Base-by-base conservation (phyloP, 2,888 invertebrate species). In the Morpho helenor region DNA sequence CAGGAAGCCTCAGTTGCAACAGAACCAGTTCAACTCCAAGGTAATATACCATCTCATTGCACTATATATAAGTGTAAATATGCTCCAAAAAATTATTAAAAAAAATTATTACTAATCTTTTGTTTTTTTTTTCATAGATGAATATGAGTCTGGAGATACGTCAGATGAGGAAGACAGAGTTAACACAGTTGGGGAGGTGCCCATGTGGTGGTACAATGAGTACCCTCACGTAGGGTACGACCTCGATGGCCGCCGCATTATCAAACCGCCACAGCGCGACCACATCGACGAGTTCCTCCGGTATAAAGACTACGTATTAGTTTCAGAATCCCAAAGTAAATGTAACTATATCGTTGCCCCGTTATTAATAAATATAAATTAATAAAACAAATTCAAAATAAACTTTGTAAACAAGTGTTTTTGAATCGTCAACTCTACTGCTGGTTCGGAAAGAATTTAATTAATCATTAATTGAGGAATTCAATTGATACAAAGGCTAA, bases 151-250 rank as follows among this genome's bases (percentile, higher is more conserved):
- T 3, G 92, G 94, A 31, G 98, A 98, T 84, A 96, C 97, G 7
- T 98, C 98, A 0, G 98, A 98, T 80, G 98, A 98, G 84, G 98
- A 98, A 81, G 97, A 97, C 74, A 94, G 98, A 3, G 91, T 97
- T 60, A 99, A 98, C 82, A 99, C 99, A 0, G 94, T 97, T 50
- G 99, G 99, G 16, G 98, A 97, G 76, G 94, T 99, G 70, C 99
- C 99, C 0, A 94, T 96, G 92, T 95, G 97, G 80, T 99, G 99
- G 99, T 99, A 99, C 85, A 94, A 97, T 71, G 98, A 99, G 71
- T 98, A 97, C 85, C 94, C 95, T 52, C 99, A 99, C 80, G 93
- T 99, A 59, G 99, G 99, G 5, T 99, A 99, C 81, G 96, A 99
- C 83, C 94, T 96, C 87, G 96, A 96, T 72, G 99, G 97, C 0